Evolutionary conservation across 2,888 invertebrate genomes (phyloP), one percentile per base, ranked within the genome.

Genomic region (Parascotia fuliginaria): DNA sequence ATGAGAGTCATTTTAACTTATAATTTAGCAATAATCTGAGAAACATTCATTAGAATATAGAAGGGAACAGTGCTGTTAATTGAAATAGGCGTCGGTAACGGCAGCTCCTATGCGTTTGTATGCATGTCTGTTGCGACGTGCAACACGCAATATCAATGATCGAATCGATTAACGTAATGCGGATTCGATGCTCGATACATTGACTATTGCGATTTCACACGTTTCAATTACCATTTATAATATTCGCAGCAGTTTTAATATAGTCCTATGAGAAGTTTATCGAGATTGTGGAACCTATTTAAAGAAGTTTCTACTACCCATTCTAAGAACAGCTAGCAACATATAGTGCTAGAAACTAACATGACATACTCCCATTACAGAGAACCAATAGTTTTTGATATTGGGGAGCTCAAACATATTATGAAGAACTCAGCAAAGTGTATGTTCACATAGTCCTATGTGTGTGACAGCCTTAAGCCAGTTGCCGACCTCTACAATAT

Each of bases 81-180:
- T 24, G 6, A 24, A 24, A 7, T 24, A 24, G 7, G 7, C 7
- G 24, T 24, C 5, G 24, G 24, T 24, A 24, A 24, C 7, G 5
- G 24, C 24, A 6, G 4, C 4, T 4, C 1, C n/a, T 55, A 33
- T 52, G 55, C 55, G 56, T 64, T 36, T 38, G 32, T 36, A 27
- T 27, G 31, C 16, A 54, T 64, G 57, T 57, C 42, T 51, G 44
- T 42, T 38, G 42, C 15, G 16, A 29, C 65, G 61, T 24, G 65
- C 56, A 55, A 57, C 69, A 69, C 55, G 67, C 65, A 60, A 65
- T 46, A 44, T 45, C 60, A 60, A 57, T 60, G 59, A 62, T 57
- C 47, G 58, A 54, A 66, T 65, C 55, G 59, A 67, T 69, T 55
- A 65, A 58, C 31, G 36, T 47, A 22, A 29, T n/a, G 9, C 19